A percentile compares a stretch with the other conserved stretches of the same genome.
phyloP scores from a whole-genome alignment of 2,113 vertebrate genomes.

The Pituophis catenifer region DNA sequence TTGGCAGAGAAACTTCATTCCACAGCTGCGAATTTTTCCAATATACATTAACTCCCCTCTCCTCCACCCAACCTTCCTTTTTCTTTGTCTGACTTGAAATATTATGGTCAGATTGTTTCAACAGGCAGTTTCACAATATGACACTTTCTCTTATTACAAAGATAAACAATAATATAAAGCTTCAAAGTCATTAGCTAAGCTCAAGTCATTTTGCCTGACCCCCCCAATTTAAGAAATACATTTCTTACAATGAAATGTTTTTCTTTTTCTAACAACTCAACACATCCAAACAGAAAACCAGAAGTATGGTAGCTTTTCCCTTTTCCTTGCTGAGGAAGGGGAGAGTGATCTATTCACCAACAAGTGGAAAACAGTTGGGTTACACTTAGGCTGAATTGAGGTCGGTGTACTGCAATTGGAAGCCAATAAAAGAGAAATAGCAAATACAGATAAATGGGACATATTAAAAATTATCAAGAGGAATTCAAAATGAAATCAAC shows the following conservation, averaged over 20 bases:
- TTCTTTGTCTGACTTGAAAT: conserved; percentile 36
- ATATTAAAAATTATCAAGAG: neutral
- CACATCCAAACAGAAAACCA: neutral
- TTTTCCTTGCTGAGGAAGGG: neutral
- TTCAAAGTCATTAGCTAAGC: neutral
- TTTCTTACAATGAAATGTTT: neutral
- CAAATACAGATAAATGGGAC: neutral
- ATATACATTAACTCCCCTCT: conserved; percentile 3
- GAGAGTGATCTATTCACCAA: neutral
- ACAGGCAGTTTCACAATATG: neutral
- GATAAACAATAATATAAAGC: conserved; percentile 27
- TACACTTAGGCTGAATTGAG: neutral
- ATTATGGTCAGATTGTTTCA: conserved; percentile 25
- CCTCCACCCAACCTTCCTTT: neutral
- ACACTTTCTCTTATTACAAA: conserved; percentile 34
- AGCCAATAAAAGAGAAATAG: neutral
- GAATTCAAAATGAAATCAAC: neutral
- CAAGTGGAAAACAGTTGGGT: neutral
- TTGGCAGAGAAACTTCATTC: conserved; percentile 42
- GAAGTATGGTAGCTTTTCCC: neutral
- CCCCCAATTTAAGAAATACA: neutral
- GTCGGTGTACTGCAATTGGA: neutral
- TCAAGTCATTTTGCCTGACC: neutral
- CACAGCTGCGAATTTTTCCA: conserved; percentile 36
- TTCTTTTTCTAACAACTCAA: neutral